A percentile compares a stretch with the other conserved stretches of the same genome.
phyloP scores from a whole-genome alignment of 2,797 vertebrate species.

The Tadarida brasiliensis region DNA sequence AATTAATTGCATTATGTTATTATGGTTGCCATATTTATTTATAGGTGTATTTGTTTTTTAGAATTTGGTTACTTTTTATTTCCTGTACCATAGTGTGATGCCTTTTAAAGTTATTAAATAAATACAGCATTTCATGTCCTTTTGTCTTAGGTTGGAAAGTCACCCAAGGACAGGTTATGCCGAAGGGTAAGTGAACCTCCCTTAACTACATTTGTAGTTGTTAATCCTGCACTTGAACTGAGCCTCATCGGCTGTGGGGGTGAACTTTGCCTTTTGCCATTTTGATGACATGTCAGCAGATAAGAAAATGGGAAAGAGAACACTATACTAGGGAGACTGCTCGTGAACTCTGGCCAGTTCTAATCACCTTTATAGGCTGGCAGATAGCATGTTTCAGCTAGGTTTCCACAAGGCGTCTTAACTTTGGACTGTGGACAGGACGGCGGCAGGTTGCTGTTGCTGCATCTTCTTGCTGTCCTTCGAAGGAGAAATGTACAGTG shows the following conservation, averaged over 20 bases:
- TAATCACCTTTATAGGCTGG: not conserved
- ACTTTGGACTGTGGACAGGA: not conserved
- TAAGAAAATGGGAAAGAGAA: not conserved
- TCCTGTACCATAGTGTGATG: not conserved
- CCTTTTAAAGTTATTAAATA: slow-evolving; percentile 31
- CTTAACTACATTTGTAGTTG: not conserved
- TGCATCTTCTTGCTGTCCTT: not conserved
- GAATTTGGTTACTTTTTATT: slow-evolving; percentile 6
- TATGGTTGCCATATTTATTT: not conserved
- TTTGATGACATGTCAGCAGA: not conserved
- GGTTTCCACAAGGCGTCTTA: not conserved
- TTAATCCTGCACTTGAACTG: not conserved
- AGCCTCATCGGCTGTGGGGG: not conserved
- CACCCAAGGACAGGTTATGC: slow-evolving; percentile 97
- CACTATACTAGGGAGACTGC: not conserved
- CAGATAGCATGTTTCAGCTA: not conserved
- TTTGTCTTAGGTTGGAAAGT: slow-evolving; percentile 94
- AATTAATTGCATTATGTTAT: not conserved
- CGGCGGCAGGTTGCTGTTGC: not conserved
- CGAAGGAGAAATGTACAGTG: not conserved
- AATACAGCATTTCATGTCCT: not conserved
- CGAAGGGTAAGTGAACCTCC: slow-evolving; percentile 91
- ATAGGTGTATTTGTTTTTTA: not conserved
- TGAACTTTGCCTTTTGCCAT: not conserved
- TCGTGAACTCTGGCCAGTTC: not conserved